Conservation (phyloP, 1,140 invertebrate genomes). For the Ceratoteleas bidentatus region DNA sequence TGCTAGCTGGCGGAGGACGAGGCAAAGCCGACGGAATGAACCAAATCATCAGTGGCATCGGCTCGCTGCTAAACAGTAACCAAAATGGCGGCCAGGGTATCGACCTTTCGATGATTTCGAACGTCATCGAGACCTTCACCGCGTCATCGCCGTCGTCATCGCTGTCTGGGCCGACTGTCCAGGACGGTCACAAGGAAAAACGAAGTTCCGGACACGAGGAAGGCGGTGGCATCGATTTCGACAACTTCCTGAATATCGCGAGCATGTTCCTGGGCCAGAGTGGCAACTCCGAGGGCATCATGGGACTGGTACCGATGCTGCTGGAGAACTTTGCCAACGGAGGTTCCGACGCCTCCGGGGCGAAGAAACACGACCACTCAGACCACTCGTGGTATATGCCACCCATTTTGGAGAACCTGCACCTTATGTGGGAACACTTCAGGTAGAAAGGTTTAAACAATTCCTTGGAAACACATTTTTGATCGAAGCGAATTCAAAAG, state of each 20-base stretch:
- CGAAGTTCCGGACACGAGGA: conserved; percentile 30
- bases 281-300: conserved; percentile 81
- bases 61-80: conserved; percentile 77
- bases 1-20: conserved; percentile 65
- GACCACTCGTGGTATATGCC: conserved; percentile 88
- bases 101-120: conserved; percentile 81
- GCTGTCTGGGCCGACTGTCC: background rate
- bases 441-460: too few species aligned
- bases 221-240: conserved; percentile 79
- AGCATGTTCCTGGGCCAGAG: conserved; percentile 82
- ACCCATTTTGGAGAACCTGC: conserved; percentile 87
- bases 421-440: conserved; percentile 90
- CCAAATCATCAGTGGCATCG: conserved; percentile 79
- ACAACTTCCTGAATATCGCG: conserved; percentile 84
- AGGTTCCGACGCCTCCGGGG: conserved; percentile 79
- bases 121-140: conserved; percentile 80
- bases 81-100: conserved; percentile 80
- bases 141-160: conserved; percentile 62
- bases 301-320: conserved; percentile 85
- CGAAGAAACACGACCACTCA: conserved; percentile 84
- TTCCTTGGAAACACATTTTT: too few species aligned
- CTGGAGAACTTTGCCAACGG: conserved; percentile 82
- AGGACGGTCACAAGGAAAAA: conserved; percentile 52
- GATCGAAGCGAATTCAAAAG: too few species aligned
- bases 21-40: conserved; percentile 63